Conservation (phyloP, 2,797 vertebrate species). For the Parauchenoglanis punctatus region DNA sequence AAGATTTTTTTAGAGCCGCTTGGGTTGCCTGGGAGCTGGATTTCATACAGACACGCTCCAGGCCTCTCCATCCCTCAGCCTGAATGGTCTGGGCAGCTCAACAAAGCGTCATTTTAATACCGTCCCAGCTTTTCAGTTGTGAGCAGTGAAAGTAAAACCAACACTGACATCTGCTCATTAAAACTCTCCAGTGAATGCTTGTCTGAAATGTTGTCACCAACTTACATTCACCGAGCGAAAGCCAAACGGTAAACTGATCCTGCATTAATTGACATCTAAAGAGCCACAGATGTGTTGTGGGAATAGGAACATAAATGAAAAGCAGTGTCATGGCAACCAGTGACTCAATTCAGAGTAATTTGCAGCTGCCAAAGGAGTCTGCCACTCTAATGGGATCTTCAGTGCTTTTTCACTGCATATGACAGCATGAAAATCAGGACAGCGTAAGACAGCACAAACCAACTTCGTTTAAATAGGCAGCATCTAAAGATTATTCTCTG, state of each 20-base stretch:
- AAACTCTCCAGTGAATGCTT: slow-evolving; percentile 52
- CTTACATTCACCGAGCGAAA: slow-evolving; percentile 30
- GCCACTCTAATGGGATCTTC: neutral
- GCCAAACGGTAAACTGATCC: slow-evolving; percentile 41
- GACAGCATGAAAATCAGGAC: slow-evolving; percentile 19
- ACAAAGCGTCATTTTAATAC: slow-evolving; percentile 33
- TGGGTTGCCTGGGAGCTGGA: slow-evolving; percentile 32
- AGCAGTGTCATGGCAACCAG: slow-evolving; percentile 48
- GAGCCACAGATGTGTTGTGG: slow-evolving; percentile 31
- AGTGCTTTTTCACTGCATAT: neutral
- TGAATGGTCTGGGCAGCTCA: slow-evolving; percentile 34
- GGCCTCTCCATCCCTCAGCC: slow-evolving; percentile 31
- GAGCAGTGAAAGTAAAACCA: slow-evolving; percentile 66
- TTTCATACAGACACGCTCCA: slow-evolving; percentile 31
- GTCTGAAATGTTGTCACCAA: slow-evolving; percentile 59
- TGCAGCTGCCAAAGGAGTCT: slow-evolving; percentile 3
- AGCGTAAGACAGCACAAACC: neutral
- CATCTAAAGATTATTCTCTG: neutral
- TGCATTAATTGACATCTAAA: slow-evolving; percentile 49
- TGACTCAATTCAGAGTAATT: slow-evolving; percentile 27
- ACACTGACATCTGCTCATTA: slow-evolving; percentile 68
- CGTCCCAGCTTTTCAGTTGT: slow-evolving; percentile 51
- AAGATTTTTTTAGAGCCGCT: slow-evolving; percentile 26
- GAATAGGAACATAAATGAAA: slow-evolving; percentile 40
- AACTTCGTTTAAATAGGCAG: neutral